Conservation (phyloP, 2,113 vertebrate genomes). For the Lepus timidus region DNA sequence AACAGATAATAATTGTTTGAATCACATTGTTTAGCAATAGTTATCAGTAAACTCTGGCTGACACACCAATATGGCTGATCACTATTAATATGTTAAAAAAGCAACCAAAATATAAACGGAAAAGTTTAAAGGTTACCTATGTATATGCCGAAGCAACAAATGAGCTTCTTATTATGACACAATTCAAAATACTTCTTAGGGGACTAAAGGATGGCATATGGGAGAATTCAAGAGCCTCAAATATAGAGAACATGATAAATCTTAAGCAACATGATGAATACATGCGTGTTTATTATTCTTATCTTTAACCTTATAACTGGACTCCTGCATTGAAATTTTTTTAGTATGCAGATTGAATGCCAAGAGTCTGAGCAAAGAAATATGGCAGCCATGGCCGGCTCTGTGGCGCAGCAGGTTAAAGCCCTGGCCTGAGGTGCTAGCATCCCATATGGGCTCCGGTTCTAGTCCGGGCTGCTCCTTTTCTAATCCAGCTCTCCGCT, state of each 20-base stretch:
- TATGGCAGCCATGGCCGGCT: too few species aligned
- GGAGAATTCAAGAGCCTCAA: neutral
- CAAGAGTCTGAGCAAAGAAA: neutral
- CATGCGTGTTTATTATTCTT: neutral
- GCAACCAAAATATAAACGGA: neutral
- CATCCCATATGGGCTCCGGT: too few species aligned
- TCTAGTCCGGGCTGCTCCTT: too few species aligned
- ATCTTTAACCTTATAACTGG: neutral
- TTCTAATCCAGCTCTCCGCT: too few species aligned
- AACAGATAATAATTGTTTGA: neutral
- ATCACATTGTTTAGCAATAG: neutral
- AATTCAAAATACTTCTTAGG: accelerated
- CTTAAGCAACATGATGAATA: neutral
- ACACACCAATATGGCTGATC: neutral
- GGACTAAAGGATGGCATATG: accelerated
- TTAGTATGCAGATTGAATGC: neutral
- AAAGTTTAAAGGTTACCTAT: neutral
- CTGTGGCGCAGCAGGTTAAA: too few species aligned
- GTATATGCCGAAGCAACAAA: neutral
- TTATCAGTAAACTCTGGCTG: neutral
- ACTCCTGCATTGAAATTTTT: accelerated
- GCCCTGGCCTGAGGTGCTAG: too few species aligned
- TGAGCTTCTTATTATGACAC: neutral
- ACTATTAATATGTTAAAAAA: neutral
- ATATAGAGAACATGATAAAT: neutral